These are phyloP conservation scores for Epirrhoe tristata DNA, from an alignment of 2,888 invertebrate genomes.

Conservation along the genomic window DNA sequence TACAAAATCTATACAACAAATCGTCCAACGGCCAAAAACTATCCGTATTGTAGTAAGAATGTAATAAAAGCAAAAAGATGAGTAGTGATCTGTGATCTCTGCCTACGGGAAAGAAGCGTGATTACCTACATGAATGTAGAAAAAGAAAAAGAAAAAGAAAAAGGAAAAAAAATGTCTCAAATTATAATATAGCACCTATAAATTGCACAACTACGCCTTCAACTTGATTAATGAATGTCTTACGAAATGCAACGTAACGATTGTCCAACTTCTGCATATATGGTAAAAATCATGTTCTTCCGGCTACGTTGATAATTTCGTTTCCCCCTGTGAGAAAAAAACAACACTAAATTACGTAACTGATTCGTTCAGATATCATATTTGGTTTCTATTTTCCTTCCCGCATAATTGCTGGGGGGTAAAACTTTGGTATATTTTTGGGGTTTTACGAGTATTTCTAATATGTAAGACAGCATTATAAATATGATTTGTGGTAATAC, in stretches of 20 bases:
- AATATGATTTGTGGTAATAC: neutral
- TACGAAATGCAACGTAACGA: slow-evolving; percentile 26
- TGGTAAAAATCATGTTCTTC: slow-evolving; percentile 31
- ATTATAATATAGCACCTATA: too few species aligned
- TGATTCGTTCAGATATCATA: slow-evolving; percentile 5
- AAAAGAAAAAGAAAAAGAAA: too few species aligned
- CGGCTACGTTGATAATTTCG: slow-evolving; percentile 23
- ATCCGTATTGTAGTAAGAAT: too few species aligned
- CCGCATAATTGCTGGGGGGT: slow-evolving; percentile 6
- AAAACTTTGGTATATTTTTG: slow-evolving; percentile 4
- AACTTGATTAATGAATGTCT: slow-evolving; percentile 16
- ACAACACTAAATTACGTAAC: neutral
- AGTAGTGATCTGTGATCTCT: too few species aligned
- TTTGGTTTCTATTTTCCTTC: slow-evolving; percentile 16
- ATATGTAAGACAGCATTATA: neutral
- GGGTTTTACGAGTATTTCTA: slow-evolving; percentile 2
- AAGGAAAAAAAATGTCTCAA: neutral
- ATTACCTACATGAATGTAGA: too few species aligned
- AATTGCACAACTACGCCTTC: slow-evolving; percentile 4
- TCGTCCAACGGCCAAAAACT: too few species aligned
- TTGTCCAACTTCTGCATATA: slow-evolving; percentile 26
- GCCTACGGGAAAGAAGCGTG: too few species aligned
- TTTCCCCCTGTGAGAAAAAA: slow-evolving; percentile 13
- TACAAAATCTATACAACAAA: too few species aligned
- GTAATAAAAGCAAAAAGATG: too few species aligned